phyloP scores from a whole-genome alignment of 2,113 vertebrate species.

The Mugil cephalus region DNA sequence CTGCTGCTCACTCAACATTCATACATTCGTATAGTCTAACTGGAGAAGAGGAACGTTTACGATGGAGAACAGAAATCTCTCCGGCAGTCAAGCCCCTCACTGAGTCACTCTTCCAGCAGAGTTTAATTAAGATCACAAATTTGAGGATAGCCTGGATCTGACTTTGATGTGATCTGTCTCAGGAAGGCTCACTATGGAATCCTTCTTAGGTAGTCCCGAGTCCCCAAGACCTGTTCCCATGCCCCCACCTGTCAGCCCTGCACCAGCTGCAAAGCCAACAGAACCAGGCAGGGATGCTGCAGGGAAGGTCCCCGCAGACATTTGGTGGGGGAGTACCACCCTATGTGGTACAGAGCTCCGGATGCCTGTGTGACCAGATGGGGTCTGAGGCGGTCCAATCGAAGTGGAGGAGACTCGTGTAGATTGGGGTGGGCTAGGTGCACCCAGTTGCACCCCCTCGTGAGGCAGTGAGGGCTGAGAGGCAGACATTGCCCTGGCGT shows the following conservation, averaged over 20 bases:
- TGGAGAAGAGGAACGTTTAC: constrained; percentile 36
- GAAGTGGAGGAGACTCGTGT: constrained; percentile 87
- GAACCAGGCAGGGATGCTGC: constrained; percentile 65
- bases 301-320: constrained; percentile 82
- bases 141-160: constrained; percentile 94
- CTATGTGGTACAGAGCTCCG: constrained; percentile 80
- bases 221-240: constrained; percentile 74
- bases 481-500: constrained; percentile 91
- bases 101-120: constrained; percentile 38
- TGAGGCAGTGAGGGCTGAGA: constrained; percentile 96
- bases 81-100: constrained; percentile 20
- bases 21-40: constrained; percentile 79
- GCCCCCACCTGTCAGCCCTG: constrained; percentile 54
- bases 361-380: constrained; percentile 57
- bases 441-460: constrained; percentile 79
- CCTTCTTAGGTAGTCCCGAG: constrained; percentile 84
- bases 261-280: constrained; percentile 40
- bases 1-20: constrained; percentile 68
- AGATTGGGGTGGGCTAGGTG: constrained; percentile 86
- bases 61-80: constrained; percentile 16
- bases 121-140: constrained; percentile 91
- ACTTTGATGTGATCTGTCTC: constrained; percentile 87
- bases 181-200: constrained; percentile 86
- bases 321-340: constrained; percentile 85
- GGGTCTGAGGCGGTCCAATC: constrained; percentile 79